Base-by-base conservation (phyloP, 2,888 invertebrate species). In the Eupithecia inturbata region DNA sequence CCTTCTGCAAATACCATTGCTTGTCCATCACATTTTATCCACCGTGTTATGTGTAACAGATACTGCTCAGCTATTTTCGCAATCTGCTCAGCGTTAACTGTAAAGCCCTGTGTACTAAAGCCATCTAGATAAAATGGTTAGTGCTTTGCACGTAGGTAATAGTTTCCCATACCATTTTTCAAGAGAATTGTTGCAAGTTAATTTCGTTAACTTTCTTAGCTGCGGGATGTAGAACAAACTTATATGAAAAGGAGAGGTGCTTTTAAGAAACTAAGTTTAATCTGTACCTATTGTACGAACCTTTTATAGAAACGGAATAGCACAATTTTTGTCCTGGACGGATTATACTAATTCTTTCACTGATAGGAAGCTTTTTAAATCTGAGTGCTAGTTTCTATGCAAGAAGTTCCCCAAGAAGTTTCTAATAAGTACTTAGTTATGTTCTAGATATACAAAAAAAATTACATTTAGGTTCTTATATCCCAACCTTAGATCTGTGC, bases 111-210 rank as follows among this genome's bases (percentile, higher is more conserved):
- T 70, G 72, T 72, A 70, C 70, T 67, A 67, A 62, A 22, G 72
- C 73, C 71, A 74, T 70, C 68, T 68, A 77, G 71, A 77, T 76
- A 76, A 77, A 77, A 77, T 53, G 74, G 72, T 76, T 70, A 79
- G 68, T 72, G 75, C 69, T 68, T 70, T 64, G 72, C 72, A 77
- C 71, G 75, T 74, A 63, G 75, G 49, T 72, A 74, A 72, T 72
- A 74, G 74, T 77, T 75, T 72, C 67, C 77, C 62, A 77, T 72
- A 68, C 70, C 45, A 66, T 68, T 76, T 75, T 73, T 73, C 49
- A 26, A 68, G 49, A 7, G 66, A 71, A 73, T 76, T 68, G 70
- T 68, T 71, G 71, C 68, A 64, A 31, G 68, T 64, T 67, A 66
- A 28, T 36, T 31, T 63, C 67, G 22, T 63, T 72, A 16, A 36